Conservation (phyloP, 2,888 invertebrate species). For the Trichogramma dendrolimi region DNA sequence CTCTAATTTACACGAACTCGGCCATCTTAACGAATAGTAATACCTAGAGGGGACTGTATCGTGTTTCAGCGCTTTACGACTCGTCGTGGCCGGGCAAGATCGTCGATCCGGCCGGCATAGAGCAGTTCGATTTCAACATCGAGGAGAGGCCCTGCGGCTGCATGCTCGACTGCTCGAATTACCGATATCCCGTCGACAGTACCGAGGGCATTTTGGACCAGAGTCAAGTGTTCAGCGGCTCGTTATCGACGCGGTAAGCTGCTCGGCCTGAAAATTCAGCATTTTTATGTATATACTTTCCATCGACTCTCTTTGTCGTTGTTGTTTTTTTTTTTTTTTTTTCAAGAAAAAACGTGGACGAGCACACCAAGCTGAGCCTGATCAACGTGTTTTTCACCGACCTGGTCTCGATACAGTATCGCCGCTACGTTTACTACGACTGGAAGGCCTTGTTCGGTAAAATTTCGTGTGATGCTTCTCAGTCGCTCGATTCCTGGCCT, state of each 20-base stretch:
- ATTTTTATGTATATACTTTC: background rate
- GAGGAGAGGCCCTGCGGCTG: conserved; percentile 53
- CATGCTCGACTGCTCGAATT: conserved; percentile 62
- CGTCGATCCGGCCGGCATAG: conserved; percentile 20
- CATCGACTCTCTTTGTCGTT: background rate
- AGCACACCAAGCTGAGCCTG: conserved; percentile 55
- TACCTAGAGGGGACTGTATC: background rate
- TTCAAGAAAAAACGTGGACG: conserved; percentile 34
- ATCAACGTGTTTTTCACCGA: conserved; percentile 66
- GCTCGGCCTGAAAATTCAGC: background rate
- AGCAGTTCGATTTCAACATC: conserved; percentile 6
- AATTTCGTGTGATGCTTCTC: conserved; percentile 15
- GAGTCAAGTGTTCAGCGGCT: conserved; percentile 51
- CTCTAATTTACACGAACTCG: no score
- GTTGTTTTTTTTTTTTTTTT: conserved; percentile 37
- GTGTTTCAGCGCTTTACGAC: conserved; percentile 35
- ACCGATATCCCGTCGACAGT: conserved; percentile 62
- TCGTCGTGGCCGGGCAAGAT: conserved; percentile 52
- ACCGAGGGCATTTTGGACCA: conserved; percentile 58
- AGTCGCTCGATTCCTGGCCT: background rate
- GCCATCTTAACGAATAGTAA: background rate
- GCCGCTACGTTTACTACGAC: conserved; percentile 64
- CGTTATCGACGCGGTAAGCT: background rate
- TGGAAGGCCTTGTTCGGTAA: conserved; percentile 69
- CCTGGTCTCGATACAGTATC: conserved; percentile 63